Base-by-base conservation (phyloP, 1,140 invertebrate species). In the Mya arenaria region DNA sequence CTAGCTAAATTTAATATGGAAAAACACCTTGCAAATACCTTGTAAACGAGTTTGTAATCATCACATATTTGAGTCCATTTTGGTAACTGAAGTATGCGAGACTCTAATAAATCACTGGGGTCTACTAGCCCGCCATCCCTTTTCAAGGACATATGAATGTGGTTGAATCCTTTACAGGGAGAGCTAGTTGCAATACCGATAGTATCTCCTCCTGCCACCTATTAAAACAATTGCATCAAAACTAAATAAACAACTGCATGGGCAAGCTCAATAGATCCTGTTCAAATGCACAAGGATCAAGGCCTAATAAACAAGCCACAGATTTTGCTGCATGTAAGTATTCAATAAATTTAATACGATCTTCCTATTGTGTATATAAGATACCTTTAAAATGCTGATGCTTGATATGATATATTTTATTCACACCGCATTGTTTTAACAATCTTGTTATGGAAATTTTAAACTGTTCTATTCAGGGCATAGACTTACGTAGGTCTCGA, bases 91-190 rank as follows among this genome's bases (percentile, higher is more conserved):
- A 73, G 48, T 4, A 82, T 41, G 4, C 82, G 44, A 15, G 80
- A 48, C 19, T 80, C 71, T 17, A 89, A 28, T 41, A 74, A 89
- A 17, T 78, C 60, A 23, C 82, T 85, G 13, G 86, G 88, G 39
- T 87, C 86, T n/a, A 89, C 25, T 15, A 82, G 23, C 30, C 81
- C 81, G 13, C 60, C 44, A 28, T 34, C 56, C 32, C 73, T 72
- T n/a, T 72, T 73, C 41, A 89, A 80, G 2, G 85, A 81, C 6
- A 89, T 25, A 74, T 89, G 88, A 62, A 89, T 86, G 41, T 89
- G 88, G 55, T 89, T 86, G 30, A 44, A 39, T 52, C 73, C 79
- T 13, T 4, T 32, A 65, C 86, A 87, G 19, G 55, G 62, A 0
- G 86, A 85, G 37, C n/a, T 30, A 1, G 58, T 58, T 34, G 77